phyloP scores from a whole-genome alignment of 2,113 vertebrate genomes.

The Rhinolophus sinicus region DNA sequence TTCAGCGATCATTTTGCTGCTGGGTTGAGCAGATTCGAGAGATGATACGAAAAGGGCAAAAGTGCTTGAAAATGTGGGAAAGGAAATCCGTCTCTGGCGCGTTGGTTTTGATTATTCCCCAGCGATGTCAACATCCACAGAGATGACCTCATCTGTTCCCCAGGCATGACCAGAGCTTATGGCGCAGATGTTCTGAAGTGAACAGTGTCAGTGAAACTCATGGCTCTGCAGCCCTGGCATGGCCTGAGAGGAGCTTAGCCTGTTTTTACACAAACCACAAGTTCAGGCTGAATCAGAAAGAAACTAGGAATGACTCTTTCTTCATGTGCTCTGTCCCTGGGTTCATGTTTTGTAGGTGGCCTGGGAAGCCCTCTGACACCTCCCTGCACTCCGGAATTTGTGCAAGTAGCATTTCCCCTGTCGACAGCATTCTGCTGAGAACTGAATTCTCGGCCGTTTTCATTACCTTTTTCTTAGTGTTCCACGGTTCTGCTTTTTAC shows the following conservation, averaged over 20 bases:
- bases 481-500: background rate
- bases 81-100: slow-evolving; percentile 51
- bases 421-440: background rate
- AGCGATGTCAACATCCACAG: slow-evolving; percentile 76
- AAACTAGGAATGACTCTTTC: slow-evolving; percentile 32
- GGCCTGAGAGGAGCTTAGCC: slow-evolving; percentile 69
- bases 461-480: background rate
- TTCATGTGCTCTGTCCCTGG: slow-evolving; percentile 40
- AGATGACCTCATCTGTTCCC: slow-evolving; percentile 83
- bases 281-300: slow-evolving; percentile 42
- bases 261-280: slow-evolving; percentile 53
- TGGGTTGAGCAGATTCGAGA: background rate
- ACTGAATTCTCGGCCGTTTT: slow-evolving; percentile 16
- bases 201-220: slow-evolving; percentile 74
- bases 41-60: background rate
- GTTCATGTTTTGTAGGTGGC: slow-evolving; percentile 48
- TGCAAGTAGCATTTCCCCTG: background rate
- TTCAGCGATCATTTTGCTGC: background rate
- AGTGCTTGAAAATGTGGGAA: slow-evolving; percentile 54
- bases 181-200: slow-evolving; percentile 80
- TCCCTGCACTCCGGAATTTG: background rate
- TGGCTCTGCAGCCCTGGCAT: slow-evolving; percentile 67
- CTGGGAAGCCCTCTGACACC: background rate
- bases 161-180: slow-evolving; percentile 77
- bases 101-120: slow-evolving; percentile 81